These are phyloP conservation scores for Sebastes goodei DNA, from an alignment of 2,797 vertebrate species.

Conservation along the genomic window DNA sequence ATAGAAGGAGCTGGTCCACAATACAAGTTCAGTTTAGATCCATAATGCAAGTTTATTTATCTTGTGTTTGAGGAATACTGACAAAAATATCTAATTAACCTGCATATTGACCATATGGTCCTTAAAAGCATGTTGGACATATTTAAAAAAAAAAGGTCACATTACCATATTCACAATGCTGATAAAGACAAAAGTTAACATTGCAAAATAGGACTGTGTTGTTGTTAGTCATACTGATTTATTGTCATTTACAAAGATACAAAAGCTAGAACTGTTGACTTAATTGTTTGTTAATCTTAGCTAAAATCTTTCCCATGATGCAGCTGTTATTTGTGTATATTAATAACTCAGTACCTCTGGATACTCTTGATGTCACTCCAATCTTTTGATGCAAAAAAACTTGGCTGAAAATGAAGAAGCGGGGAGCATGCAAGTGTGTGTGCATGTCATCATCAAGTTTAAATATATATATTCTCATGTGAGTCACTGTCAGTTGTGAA, in stretches of 20 bases:
- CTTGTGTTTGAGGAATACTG: background rate
- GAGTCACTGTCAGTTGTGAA: conserved; percentile 57
- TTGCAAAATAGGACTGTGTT: background rate
- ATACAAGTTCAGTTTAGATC: background rate
- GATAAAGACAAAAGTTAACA: conserved; percentile 12
- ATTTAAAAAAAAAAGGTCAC: background rate
- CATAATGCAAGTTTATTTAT: background rate
- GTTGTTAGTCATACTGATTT: conserved; percentile 25
- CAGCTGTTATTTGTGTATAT: conserved; percentile 5
- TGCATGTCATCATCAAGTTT: conserved; percentile 25
- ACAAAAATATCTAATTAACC: background rate
- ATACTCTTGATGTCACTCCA: background rate
- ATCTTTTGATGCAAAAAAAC: background rate
- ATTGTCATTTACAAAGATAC: conserved; percentile 53
- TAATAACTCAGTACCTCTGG: conserved; percentile 9
- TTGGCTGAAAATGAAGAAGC: background rate
- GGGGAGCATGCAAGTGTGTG: background rate
- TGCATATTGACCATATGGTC: background rate
- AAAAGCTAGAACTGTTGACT: conserved; percentile 38
- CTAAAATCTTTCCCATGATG: background rate
- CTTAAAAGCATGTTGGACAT: conserved; percentile 1
- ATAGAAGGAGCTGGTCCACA: conserved; percentile 2
- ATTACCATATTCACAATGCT: conserved; percentile 1
- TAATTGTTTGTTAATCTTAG: conserved; percentile 10
- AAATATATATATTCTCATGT: conserved; percentile 43